Evolutionary conservation across 2,888 invertebrate species (phyloP), one percentile per base, ranked within the genome.

Genomic region (Epistrophella euchroma): DNA sequence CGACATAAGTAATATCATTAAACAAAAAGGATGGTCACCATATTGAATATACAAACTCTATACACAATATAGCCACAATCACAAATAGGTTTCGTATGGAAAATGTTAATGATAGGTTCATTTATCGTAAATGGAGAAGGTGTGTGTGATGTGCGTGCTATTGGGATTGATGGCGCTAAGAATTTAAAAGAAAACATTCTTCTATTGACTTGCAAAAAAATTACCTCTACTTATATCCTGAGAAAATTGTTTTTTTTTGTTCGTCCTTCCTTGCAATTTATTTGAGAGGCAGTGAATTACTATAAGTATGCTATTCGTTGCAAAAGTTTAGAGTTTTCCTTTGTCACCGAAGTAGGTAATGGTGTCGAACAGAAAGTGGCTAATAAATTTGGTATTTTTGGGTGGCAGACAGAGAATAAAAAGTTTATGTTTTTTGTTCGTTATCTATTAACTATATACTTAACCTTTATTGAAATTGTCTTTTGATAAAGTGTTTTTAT

Each of bases 251-350:
- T 52, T 74, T 68, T 64, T 64, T 17, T 64, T 52, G 22, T 68
- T 62, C 15, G 62, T 43, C 40, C 25, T 47, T 55, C 17, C 17
- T 15, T n/a, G 35, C 56, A 25, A 52, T 68, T 47, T 47, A 75
- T 47, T 58, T 47, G 22, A 37, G 60, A 37, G 40, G 62, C 43
- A 50, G 52, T 70, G 52, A 75, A 55, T 68, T 79, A 66, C 66
- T 68, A 60, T 52, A 52, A 68, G 66, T 52, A 52, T 60, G 60
- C 47, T 45, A 62, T 62, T 70, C 19, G 58, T 62, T 43, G 60
- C 68, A 68, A 52, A 74, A 70, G 74, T 80, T 74, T 70, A 50
- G 73, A 70, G 35, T 74, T 74, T 68, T 64, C 25, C 15, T 66
- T 66, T 45, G 45, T 66, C 35, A 43, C 52, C 50, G 32, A 73